Evolutionary conservation across 64 coral and sea anemone genomes (phyloP).

Genomic region (Trachythela sp.): DNA sequence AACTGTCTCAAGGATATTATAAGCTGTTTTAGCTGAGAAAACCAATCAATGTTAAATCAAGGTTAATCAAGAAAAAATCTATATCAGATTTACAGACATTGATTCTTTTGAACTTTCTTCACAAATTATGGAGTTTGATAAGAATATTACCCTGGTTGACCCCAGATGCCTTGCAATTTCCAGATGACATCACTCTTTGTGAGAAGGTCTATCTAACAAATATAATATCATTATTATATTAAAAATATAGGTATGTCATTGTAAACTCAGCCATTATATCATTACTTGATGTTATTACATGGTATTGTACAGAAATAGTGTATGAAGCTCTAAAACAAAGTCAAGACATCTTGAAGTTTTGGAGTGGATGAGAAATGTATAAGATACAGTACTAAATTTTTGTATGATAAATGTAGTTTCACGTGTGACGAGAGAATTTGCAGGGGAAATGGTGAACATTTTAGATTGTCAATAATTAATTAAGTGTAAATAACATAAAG

Average conservation of each 20-base stretch:
- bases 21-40: too few relatives aligned
- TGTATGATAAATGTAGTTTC: background rate
- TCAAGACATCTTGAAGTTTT: conserved; percentile 2
- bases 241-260: background rate
- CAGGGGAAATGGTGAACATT: background rate
- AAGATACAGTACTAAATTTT: background rate
- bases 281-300: background rate
- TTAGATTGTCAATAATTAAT: too few relatives aligned
- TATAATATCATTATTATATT: background rate
- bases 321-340: conserved; percentile 3
- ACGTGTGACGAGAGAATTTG: background rate
- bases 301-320: background rate
- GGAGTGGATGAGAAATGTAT: background rate
- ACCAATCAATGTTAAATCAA: too few relatives aligned
- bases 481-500: too few relatives aligned
- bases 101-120: too few relatives aligned
- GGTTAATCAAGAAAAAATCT: too few relatives aligned
- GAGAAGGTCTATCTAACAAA: background rate
- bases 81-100: too few relatives aligned
- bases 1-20: too few relatives aligned
- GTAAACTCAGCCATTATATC: background rate
- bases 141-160: too few relatives aligned
- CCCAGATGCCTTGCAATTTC: too few relatives aligned
- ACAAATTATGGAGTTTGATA: too few relatives aligned
- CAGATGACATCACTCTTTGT: too few relatives aligned